Percentiles rank a stretch among this genome's conserved stretches.
Conservation (phyloP, 2,888 invertebrate genomes). For the Calliopum simillimum region DNA sequence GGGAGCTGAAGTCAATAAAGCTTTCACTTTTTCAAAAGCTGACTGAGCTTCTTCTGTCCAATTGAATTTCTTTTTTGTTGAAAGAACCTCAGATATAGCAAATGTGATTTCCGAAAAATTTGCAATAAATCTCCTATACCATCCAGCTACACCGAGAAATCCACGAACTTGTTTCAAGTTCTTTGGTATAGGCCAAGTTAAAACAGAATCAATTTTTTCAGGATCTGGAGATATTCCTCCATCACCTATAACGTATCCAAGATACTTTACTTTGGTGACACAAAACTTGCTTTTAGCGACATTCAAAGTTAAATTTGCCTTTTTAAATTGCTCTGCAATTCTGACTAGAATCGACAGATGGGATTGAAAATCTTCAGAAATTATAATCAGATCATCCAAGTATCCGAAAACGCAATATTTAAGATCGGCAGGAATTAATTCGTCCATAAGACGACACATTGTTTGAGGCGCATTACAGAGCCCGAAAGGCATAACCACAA, state of each 20-base stretch:
- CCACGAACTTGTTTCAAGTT: neutral
- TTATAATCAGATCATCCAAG: no score
- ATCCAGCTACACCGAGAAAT: neutral
- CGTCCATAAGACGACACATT: no score
- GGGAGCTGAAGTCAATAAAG: conserved; percentile 32
- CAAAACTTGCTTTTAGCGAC: no score
- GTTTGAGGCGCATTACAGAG: no score
- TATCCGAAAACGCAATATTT: no score
- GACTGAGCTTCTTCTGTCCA: neutral
- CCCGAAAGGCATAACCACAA: no score
- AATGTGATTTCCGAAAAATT: neutral
- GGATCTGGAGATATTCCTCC: neutral
- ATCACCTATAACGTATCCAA: neutral
- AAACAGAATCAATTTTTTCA: neutral
- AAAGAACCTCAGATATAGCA: neutral
- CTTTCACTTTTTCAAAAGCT: conserved; percentile 31
- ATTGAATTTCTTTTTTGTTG: no score
- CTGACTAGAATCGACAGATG: no score
- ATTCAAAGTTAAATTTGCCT: no score
- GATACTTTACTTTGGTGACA: neutral
- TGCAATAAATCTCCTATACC: neutral
- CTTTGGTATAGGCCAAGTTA: neutral
- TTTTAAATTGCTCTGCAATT: no score
- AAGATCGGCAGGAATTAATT: no score
- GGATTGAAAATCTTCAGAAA: no score